Evolutionary conservation across 1,140 invertebrate genomes (phyloP).

Genomic region (Eriosoma lanigerum): DNA sequence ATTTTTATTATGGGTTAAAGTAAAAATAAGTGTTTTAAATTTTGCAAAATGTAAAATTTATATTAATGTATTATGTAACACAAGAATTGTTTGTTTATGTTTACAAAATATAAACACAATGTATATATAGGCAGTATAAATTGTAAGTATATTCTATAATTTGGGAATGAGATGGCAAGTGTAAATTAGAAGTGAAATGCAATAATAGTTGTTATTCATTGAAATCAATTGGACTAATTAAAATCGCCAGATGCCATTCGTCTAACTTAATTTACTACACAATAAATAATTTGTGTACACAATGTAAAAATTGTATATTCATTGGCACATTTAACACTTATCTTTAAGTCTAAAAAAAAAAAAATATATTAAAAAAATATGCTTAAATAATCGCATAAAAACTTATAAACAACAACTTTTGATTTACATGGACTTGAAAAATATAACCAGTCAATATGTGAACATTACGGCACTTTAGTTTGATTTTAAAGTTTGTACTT

Average conservation of each 20-base stretch:
- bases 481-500: constrained; percentile 34
- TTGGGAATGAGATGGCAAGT: constrained; percentile 6
- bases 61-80: background rate
- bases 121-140: too few species aligned
- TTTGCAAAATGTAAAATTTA: background rate
- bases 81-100: constrained; percentile 4
- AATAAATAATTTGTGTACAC: constrained; percentile 38
- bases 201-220: constrained; percentile 45
- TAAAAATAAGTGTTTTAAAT: constrained; percentile 26
- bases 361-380: constrained; percentile 35
- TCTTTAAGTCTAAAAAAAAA: constrained; percentile 26
- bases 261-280: constrained; percentile 39
- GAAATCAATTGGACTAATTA: constrained; percentile 51
- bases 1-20: background rate
- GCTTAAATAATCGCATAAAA: constrained; percentile 25
- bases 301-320: constrained; percentile 44
- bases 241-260: constrained; percentile 41
- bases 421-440: constrained; percentile 45
- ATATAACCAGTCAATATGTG: constrained; percentile 45
- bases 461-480: constrained; percentile 45
- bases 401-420: constrained; percentile 35
- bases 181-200: constrained; percentile 22
- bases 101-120: background rate
- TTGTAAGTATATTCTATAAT: too few species aligned
- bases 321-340: constrained; percentile 50